Percentiles rank a stretch among this genome's conserved stretches.
These are phyloP conservation scores for Littorina saxatilis DNA, from an alignment of 1,140 invertebrate species.

Conservation along the genomic window DNA sequence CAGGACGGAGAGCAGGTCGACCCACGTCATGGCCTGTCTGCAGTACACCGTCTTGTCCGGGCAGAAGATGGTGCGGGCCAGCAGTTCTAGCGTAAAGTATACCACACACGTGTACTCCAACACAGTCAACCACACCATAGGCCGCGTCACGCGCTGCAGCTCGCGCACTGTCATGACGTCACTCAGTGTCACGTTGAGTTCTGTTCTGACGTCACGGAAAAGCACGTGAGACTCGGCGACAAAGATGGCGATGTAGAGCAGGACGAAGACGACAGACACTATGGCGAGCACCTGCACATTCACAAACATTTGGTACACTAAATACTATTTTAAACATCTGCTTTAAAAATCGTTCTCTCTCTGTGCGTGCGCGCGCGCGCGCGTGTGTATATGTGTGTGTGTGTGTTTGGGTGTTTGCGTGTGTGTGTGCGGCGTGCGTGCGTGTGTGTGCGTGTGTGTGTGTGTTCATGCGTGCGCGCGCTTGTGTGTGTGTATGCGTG, in stretches of 20 bases:
- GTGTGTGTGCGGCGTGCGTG: too few relatives aligned
- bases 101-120: constrained; percentile 71
- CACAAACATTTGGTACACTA: constrained; percentile 15
- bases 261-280: constrained; percentile 93
- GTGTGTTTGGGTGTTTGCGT: too few relatives aligned
- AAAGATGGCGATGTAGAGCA: constrained; percentile 66
- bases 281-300: constrained; percentile 93
- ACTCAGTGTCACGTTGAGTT: constrained; percentile 30
- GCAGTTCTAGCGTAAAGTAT: constrained; percentile 76
- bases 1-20: constrained; percentile 75
- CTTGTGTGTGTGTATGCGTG: too few relatives aligned
- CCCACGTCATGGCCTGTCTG: constrained; percentile 73
- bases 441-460: too few relatives aligned
- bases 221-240: constrained; percentile 64
- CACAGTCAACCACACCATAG: constrained; percentile 53
- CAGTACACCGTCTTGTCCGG: constrained; percentile 72
- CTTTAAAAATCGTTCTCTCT: too few relatives aligned
- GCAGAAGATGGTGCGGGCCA: constrained; percentile 71
- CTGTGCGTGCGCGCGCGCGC: too few relatives aligned
- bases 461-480: too few relatives aligned
- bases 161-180: constrained; percentile 48
- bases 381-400: too few relatives aligned
- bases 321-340: too few relatives aligned
- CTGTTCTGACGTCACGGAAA: constrained; percentile 51
- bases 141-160: constrained; percentile 52